A percentile compares a stretch with the other conserved stretches of the same genome.
Conservation (phyloP, 2,113 vertebrate genomes). For the Lutjanus erythropterus region DNA sequence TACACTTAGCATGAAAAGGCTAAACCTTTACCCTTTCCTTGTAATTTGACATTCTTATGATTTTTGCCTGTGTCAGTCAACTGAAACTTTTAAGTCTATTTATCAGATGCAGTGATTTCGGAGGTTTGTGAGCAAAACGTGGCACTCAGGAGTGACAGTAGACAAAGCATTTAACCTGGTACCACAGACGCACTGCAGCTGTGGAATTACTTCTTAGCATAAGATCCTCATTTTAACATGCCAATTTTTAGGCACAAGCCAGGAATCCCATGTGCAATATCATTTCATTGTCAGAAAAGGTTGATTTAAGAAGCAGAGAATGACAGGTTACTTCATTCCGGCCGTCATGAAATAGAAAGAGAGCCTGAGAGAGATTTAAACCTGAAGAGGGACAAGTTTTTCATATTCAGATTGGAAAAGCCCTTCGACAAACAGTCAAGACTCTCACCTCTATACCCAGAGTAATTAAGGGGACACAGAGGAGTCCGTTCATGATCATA, state of each 20-base stretch:
- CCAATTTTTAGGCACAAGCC: conserved; percentile 8
- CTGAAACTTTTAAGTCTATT: neutral
- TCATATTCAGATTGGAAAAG: conserved; percentile 26
- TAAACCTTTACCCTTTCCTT: neutral
- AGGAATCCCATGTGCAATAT: neutral
- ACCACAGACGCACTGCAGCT: conserved; percentile 19
- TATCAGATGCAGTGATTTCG: neutral
- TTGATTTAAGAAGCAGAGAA: conserved; percentile 9
- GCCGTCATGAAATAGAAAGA: neutral
- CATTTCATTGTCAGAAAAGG: conserved; percentile 22
- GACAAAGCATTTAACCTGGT: conserved; percentile 15
- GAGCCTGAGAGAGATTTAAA: neutral
- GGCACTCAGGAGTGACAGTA: neutral
- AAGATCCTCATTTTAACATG: conserved; percentile 19
- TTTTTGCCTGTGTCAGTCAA: neutral
- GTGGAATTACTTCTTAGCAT: conserved; percentile 30
- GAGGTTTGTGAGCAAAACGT: neutral
- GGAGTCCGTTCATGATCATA: conserved; percentile 31
- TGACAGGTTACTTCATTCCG: conserved; percentile 27
- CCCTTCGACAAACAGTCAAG: conserved; percentile 31
- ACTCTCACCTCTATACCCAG: conserved; percentile 23
- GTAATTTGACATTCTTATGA: neutral
- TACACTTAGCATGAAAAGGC: conserved; percentile 2
- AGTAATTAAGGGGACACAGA: conserved; percentile 27
- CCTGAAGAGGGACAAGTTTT: neutral